Percentiles rank a stretch among this genome's conserved stretches.
These are phyloP conservation scores for Chaitophorus viminalis DNA, from an alignment of 2,888 invertebrate species.

Conservation along the genomic window DNA sequence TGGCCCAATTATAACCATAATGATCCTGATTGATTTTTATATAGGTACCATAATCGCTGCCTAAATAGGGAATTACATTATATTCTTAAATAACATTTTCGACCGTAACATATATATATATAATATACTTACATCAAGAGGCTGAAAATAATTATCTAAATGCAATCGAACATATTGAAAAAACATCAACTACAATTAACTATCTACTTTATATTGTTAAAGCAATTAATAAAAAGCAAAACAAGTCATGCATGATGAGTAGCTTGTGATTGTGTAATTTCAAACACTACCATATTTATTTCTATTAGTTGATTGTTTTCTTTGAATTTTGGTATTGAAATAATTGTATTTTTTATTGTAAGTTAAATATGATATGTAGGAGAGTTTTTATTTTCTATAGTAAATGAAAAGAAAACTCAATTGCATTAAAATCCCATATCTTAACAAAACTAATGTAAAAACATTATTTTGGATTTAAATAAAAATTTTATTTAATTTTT, in stretches of 20 bases:
- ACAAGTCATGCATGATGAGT: background rate
- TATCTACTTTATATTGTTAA: background rate
- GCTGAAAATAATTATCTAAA: constrained; percentile 3
- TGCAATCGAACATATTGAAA: background rate
- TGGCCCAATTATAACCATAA: background rate
- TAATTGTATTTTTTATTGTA: background rate
- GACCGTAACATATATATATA: background rate
- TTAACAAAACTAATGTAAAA: too few relatives aligned
- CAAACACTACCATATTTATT: background rate
- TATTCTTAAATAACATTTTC: background rate
- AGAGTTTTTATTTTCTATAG: too few relatives aligned
- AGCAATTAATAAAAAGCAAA: constrained; percentile 13
- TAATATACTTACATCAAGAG: background rate
- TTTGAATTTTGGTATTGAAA: background rate
- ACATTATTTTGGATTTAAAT: too few relatives aligned
- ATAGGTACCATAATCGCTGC: background rate
- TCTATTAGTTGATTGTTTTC: background rate
- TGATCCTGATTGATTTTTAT: background rate
- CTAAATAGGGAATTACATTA: background rate
- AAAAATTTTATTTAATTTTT: too few relatives aligned
- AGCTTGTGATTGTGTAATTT: background rate
- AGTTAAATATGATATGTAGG: too few relatives aligned
- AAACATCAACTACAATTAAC: constrained; percentile 16
- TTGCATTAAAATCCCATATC: too few relatives aligned
- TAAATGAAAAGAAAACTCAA: too few relatives aligned